Evolutionary conservation across 2,888 invertebrate species (phyloP), one percentile per base, ranked within the genome.

Genomic region (Folsomia manolachei): DNA sequence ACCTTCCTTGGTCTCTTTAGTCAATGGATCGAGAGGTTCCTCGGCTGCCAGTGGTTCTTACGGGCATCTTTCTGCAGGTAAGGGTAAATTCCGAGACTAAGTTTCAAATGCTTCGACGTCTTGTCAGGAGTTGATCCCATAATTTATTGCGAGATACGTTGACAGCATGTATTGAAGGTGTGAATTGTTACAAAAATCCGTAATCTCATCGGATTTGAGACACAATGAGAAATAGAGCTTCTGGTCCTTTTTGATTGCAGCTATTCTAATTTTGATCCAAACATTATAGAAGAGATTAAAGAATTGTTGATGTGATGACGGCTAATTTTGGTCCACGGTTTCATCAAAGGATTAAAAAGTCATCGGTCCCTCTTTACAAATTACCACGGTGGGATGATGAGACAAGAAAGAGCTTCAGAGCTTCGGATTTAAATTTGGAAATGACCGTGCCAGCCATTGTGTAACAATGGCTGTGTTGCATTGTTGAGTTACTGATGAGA

Each of bases 51-150:
- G 95, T 81, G 97, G 97, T 63, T 96, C 96, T 76, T 97, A 97
- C 87, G 97, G 97, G 23, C 97, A 97, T 86, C 89, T 97, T 78
- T 95, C 96, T 78, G 96, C 96, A 81, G 94, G 92, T 91, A 39
- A 39, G 14, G 4, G 14, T 39, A 39, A 39, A 39, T 39, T 39
- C 14, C 14, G 39, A 39, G 39, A 9, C 7, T 39, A 39, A 39
- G 7, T 39, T 39, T 39, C 39, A 9, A 39, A 39, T 39, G 39
- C 14, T 39, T 39, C 14, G 14, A 9, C 14, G 4, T 39, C 4
- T 39, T 39, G 39, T 39, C 39, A 9, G 39, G 39, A 39, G 4
- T 14, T 39, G 39, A 39, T 39, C 39, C 39, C 39, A 39, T 39
- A 39, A 39, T 39, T 39, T 39, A 39, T 39, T 39, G 39, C 39